Conservation (phyloP, 2,113 vertebrate species). For the Pteronura brasiliensis region DNA sequence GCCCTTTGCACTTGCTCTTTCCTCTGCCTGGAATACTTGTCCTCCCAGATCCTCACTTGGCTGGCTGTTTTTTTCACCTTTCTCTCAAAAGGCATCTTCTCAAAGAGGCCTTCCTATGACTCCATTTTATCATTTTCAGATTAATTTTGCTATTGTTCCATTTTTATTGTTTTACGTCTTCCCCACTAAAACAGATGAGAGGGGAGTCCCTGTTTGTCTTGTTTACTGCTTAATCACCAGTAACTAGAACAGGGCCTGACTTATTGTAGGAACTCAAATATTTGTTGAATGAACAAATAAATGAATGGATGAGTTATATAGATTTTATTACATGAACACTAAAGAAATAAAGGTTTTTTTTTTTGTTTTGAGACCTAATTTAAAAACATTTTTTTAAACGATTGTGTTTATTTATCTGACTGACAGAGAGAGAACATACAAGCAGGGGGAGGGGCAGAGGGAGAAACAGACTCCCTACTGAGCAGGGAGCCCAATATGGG, state of each 20-base stretch:
- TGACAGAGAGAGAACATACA: neutral
- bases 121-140: neutral
- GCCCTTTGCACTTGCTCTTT: neutral
- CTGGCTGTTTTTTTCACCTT: neutral
- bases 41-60: neutral
- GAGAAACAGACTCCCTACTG: neutral
- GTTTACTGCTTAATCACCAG: neutral
- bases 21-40: neutral
- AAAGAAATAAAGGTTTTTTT: neutral
- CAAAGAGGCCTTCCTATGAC: neutral
- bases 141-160: neutral
- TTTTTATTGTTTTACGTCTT: neutral
- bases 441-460: neutral
- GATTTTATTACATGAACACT: neutral
- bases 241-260: neutral
- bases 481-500: too few relatives aligned
- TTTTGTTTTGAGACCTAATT: neutral
- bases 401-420: neutral
- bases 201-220: neutral
- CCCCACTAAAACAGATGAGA: neutral
- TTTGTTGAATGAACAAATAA: neutral
- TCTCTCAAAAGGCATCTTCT: neutral
- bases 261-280: neutral
- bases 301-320: neutral
- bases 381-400: neutral